Evolutionary conservation across 2,797 vertebrate genomes (phyloP), one percentile per base, ranked within the genome.

Genomic region (Amphiprion clarkii): DNA sequence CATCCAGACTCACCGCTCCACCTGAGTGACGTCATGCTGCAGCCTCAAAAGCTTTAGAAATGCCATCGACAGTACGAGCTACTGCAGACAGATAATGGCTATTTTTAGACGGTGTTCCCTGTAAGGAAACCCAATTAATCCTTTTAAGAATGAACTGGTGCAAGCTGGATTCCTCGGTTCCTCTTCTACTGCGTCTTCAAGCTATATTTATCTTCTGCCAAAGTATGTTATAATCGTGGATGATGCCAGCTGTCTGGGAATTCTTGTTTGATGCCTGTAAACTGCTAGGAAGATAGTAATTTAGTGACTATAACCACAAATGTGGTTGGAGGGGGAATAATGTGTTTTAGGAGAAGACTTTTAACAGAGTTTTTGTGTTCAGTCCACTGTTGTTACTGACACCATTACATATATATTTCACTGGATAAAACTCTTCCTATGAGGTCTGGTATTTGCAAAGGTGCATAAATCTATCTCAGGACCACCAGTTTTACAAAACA

Each of bases 41-140:
- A 81, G 68, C 71, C 68, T 84, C 73, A 53, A 55, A 76, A 63
- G 61, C 73, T 62, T 70, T 44, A 73, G 53, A 67, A 69, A 57
- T 33, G 52, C 27, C 42, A 39, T 78, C 73, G 72, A 21, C 67
- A 62, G 62, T 42, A 11, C 9, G 12, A 31, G 71, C 71, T 53
- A 23, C 75, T 2, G 9, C 71, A 61, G 55, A 63, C 76, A 39
- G 78, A 81, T 61, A 44, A 62, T 19, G 36, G 39, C 29, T 91
- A 81, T 89, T 87, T 89, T 87, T 85, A 81, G 88, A 66, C n/a
- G 44, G 72, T 55, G 69, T 78, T 89, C 69, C 80, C 85, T 78
- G 23, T 40, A 36, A 83, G 78, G 70, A 85, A 89, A 78, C 82
- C 71, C 75, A 67, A 40, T 75, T 79, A 81, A 89, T 88, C 77